Base-by-base conservation (phyloP, 2,888 invertebrate species). In the Zele albiditarsus region DNA sequence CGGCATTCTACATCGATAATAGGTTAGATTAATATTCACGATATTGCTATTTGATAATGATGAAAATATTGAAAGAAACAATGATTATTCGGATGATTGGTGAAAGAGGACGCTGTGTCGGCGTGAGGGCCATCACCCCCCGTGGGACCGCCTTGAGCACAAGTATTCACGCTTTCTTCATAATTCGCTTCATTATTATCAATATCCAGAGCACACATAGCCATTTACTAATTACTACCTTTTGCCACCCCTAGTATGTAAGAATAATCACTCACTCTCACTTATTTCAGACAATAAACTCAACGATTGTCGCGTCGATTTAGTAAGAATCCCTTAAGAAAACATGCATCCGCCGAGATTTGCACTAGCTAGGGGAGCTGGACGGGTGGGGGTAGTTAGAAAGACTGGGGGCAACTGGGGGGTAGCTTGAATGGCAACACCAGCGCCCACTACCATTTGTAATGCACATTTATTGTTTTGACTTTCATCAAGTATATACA, bases 311-410 rank as follows among this genome's bases (percentile, higher is more conserved):
- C 85, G 84, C 86, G 86, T 85, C 83, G 82, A 82, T 85, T 79
- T 83, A 81, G 84, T 80, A 86, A 85, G 85, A 85, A 84, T 86
- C 85, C 86, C 86, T 86, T 85, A 87, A 86, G 87, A 88, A 88
- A 87, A 87, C 88, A 88, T 86, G 87, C 87, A 84, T 85, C 86
- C 84, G 86, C 84, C 84, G 88, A 88, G 87, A 87, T 87, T 88
- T 88, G 85, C 87, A 86, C 88, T 88, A 84, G 84, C 85, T 86
- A 86, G 87, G 86, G 85, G 86, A 86, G 85, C 83, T 82, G 73
- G 76, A 79, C 80, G 82, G 85, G 85, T 84, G 83, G 84, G 84
- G 84, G 84, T 83, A 82, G 83, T 81, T 20, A 46, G 20, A 23
- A 25, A 79, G 80, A 83, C 80, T 80, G 83, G 84, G 84, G 83